Percentiles rank a stretch among this genome's conserved stretches.
These are phyloP conservation scores for Oreocharis arfaki DNA, from an alignment of 2,113 vertebrate species.

Conservation along the genomic window DNA sequence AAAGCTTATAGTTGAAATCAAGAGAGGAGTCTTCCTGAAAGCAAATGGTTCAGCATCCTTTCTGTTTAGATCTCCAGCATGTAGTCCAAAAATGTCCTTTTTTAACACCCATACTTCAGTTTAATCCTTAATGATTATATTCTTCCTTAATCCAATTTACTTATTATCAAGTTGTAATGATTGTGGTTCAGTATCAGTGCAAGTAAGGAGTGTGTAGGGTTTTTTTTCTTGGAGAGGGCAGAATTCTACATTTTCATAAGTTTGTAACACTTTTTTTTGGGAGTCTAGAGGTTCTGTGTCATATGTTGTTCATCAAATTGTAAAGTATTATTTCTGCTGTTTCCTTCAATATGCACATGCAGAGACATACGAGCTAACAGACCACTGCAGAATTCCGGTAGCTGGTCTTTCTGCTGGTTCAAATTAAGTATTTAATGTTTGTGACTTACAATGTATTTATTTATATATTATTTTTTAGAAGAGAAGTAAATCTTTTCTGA, in stretches of 20 bases:
- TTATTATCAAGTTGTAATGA: neutral
- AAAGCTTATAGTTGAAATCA: neutral
- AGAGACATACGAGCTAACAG: slow-evolving; percentile 36
- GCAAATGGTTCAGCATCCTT: neutral
- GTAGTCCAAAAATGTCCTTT: neutral
- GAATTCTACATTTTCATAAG: slow-evolving; percentile 9
- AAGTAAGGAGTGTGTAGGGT: neutral
- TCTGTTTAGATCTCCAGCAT: neutral
- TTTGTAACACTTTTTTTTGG: slow-evolving; percentile 4
- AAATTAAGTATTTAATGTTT: slow-evolving; percentile 48
- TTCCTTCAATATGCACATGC: slow-evolving; percentile 12
- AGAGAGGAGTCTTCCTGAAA: neutral
- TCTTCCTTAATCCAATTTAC: neutral
- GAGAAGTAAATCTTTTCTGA: slow-evolving; percentile 23
- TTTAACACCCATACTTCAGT: neutral
- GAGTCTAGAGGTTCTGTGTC: slow-evolving; percentile 1
- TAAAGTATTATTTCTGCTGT: slow-evolving; percentile 60
- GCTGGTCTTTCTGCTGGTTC: slow-evolving; percentile 27
- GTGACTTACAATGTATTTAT: slow-evolving; percentile 17
- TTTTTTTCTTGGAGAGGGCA: neutral
- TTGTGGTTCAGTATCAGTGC: neutral
- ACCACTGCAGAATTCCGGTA: slow-evolving; percentile 12
- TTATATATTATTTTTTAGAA: slow-evolving; percentile 37
- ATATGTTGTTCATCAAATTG: slow-evolving; percentile 63
- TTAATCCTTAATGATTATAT: neutral